phyloP scores from a whole-genome alignment of 2,888 invertebrate genomes.

The Boloria selene region DNA sequence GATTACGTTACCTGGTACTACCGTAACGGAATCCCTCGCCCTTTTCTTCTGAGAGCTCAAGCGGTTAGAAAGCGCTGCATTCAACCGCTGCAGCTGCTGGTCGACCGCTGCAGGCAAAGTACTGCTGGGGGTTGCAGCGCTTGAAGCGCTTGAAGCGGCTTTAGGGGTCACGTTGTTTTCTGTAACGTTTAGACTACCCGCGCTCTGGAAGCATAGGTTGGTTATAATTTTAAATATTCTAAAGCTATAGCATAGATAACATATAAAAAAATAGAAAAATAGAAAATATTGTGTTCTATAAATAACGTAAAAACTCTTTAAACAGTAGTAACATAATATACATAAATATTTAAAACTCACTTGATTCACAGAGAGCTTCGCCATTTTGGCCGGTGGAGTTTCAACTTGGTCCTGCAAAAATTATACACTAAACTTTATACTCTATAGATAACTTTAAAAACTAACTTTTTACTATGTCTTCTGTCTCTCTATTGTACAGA shows the following conservation, averaged over 20 bases:
- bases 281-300: too few relatives aligned
- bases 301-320: too few relatives aligned
- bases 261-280: too few relatives aligned
- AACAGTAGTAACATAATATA: too few relatives aligned
- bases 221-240: neutral
- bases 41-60: constrained; percentile 58
- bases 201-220: constrained; percentile 40
- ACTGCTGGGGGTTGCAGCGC: constrained; percentile 49
- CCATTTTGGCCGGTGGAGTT: constrained; percentile 71
- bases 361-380: constrained; percentile 59
- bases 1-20: constrained; percentile 47
- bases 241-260: too few relatives aligned
- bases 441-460: too few relatives aligned
- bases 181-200: constrained; percentile 39
- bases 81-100: constrained; percentile 75
- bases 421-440: neutral
- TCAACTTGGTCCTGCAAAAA: constrained; percentile 62
- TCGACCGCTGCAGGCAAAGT: constrained; percentile 61
- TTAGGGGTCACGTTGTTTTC: constrained; percentile 42
- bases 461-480: too few relatives aligned
- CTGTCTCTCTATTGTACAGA: too few relatives aligned
- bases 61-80: constrained; percentile 70
- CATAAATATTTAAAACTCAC: constrained; percentile 47
- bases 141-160: constrained; percentile 42
- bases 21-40: constrained; percentile 51